These are phyloP conservation scores for Ailurus styani DNA, from an alignment of 2,113 vertebrate species.

Conservation along the genomic window DNA sequence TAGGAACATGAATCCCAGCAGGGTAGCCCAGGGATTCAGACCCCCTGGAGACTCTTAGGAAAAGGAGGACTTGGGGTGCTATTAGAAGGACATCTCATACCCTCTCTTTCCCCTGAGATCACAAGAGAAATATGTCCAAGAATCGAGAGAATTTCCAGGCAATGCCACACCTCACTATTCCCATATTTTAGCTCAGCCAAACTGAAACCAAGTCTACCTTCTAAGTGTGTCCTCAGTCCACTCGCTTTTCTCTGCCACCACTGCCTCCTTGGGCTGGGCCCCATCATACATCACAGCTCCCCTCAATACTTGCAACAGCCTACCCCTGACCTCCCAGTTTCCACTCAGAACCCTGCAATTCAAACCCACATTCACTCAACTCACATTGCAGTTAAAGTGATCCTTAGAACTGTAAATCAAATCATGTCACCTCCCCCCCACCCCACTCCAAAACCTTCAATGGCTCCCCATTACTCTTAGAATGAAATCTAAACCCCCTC, in stretches of 20 bases:
- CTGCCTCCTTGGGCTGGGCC: neutral
- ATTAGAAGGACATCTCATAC: too few relatives aligned
- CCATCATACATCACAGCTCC: fast-evolving
- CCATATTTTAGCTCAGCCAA: neutral
- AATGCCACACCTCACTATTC: neutral
- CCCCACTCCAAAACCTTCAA: neutral
- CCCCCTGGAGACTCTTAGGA: neutral
- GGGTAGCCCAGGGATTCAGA: neutral
- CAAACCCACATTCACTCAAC: neutral
- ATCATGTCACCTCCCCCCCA: too few relatives aligned
- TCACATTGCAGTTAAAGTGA: neutral
- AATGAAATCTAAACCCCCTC: neutral
- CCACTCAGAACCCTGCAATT: neutral
- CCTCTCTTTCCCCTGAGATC: neutral
- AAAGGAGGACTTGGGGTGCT: neutral
- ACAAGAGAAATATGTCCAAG: neutral
- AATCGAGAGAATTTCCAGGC: neutral
- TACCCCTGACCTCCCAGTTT: neutral
- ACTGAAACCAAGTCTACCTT: neutral
- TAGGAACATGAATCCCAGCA: fast-evolving
- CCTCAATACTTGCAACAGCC: neutral
- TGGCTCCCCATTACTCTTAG: neutral
- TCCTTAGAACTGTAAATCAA: neutral
- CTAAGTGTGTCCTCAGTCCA: neutral
- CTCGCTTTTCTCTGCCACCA: neutral